Percentiles rank a stretch among this genome's conserved stretches.
Conservation (phyloP, 2,888 invertebrate genomes). For the Megastigmus dorsalis region DNA sequence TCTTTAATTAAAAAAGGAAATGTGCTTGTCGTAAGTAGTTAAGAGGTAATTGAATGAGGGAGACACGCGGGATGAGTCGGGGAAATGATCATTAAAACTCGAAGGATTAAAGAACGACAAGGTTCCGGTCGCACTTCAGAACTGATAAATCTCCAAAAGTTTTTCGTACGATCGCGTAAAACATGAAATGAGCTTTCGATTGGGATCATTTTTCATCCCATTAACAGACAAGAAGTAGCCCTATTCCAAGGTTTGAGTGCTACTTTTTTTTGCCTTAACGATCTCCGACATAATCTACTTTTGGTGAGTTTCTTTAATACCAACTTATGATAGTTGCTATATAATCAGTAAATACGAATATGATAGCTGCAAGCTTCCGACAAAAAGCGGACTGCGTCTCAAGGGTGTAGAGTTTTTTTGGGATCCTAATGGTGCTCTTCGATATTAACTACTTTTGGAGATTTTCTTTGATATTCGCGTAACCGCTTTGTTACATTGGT, state of each 20-base stretch:
- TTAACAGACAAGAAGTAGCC: not conserved
- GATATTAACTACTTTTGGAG: no score
- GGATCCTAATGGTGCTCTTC: no score
- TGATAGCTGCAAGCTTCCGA: no score
- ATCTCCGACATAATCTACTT: not conserved
- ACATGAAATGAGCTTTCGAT: slow-evolving; percentile 19
- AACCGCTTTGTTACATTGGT: no score
- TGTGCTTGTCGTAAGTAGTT: slow-evolving; percentile 39
- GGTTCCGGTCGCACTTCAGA: no score
- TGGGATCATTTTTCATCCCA: slow-evolving; percentile 5
- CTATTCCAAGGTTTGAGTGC: not conserved
- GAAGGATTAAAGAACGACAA: slow-evolving; percentile 31
- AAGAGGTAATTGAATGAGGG: slow-evolving; percentile 28
- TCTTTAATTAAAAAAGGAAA: slow-evolving; percentile 39
- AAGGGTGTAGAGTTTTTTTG: no score
- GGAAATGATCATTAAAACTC: slow-evolving; percentile 24
- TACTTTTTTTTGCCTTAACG: not conserved
- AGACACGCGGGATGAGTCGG: slow-evolving; percentile 1
- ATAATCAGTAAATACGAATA: no score
- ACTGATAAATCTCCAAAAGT: slow-evolving; percentile 3
- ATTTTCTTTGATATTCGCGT: no score
- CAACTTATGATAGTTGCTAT: not conserved
- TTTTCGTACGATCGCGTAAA: slow-evolving; percentile 17
- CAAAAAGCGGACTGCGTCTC: no score
- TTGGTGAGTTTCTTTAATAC: slow-evolving; percentile 8